phyloP scores from a whole-genome alignment of 1,140 invertebrate species.

The Pogonomyrmex californicus region DNA sequence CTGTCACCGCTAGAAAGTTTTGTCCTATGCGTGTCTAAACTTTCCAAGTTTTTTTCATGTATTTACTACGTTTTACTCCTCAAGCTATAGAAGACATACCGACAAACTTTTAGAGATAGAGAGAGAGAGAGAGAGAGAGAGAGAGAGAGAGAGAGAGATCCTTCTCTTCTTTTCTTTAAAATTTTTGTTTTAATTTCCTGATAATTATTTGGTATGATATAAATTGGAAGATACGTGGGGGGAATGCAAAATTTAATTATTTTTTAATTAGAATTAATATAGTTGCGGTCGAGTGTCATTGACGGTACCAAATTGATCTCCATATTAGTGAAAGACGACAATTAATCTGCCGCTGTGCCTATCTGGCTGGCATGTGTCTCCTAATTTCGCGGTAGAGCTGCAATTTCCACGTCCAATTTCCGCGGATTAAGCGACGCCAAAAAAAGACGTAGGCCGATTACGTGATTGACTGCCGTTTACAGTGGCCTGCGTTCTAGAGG shows the following conservation, averaged over 20 bases:
- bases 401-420: slow-evolving; percentile 60
- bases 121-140: background rate
- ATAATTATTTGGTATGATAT: background rate
- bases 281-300: background rate
- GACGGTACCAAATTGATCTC: slow-evolving; percentile 4
- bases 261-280: background rate
- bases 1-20: slow-evolving; percentile 32
- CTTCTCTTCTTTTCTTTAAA: background rate
- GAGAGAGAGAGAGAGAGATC: background rate
- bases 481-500: background rate
- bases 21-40: slow-evolving; percentile 19
- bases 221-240: background rate
- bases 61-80: background rate
- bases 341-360: slow-evolving; percentile 23
- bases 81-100: background rate
- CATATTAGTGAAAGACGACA: slow-evolving; percentile 24
- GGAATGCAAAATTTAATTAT: background rate
- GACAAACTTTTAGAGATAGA: no score
- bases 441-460: slow-evolving; percentile 54
- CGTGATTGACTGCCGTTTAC: slow-evolving; percentile 41
- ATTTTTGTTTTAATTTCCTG: slow-evolving; percentile 22
- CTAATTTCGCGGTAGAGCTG: slow-evolving; percentile 42
- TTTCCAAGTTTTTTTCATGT: slow-evolving; percentile 17
- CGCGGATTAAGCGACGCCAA: slow-evolving; percentile 36
- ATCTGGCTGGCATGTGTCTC: slow-evolving; percentile 27